Conservation (phyloP, 2,113 vertebrate genomes). For the mouse (Mus musculus) region DNA sequence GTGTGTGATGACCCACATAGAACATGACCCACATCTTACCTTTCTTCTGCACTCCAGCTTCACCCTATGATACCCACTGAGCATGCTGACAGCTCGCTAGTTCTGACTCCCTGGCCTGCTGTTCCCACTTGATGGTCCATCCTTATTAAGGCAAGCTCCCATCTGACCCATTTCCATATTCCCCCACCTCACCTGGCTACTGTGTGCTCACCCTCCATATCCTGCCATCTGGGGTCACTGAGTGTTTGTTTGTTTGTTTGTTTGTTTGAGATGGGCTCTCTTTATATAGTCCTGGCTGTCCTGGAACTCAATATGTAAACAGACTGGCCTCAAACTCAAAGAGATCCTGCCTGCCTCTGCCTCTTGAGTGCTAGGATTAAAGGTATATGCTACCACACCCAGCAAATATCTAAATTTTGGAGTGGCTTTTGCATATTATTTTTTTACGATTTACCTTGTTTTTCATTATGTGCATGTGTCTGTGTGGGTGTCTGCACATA, state of each 20-base stretch:
- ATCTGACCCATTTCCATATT: background rate
- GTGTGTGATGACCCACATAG: background rate
- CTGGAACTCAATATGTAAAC: background rate
- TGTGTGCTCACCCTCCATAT: background rate
- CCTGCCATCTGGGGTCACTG: background rate
- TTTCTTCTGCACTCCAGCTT: background rate
- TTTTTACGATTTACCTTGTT: background rate
- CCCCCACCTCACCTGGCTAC: background rate
- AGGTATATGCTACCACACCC: background rate
- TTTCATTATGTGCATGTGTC: background rate
- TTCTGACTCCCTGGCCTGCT: background rate
- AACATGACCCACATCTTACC: background rate
- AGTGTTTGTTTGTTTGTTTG: background rate
- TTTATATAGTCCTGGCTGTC: background rate
- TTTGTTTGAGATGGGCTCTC: background rate
- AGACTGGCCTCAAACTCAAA: background rate
- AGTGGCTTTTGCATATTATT: background rate
- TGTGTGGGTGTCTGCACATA: background rate
- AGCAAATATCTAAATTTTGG: background rate
- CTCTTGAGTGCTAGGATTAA: background rate
- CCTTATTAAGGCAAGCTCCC: background rate
- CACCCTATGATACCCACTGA: background rate
- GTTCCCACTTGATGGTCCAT: background rate
- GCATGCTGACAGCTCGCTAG: background rate
- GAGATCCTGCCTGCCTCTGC: background rate